Conservation (phyloP, 2,113 vertebrate genomes). For the Aepyceros melampus region DNA sequence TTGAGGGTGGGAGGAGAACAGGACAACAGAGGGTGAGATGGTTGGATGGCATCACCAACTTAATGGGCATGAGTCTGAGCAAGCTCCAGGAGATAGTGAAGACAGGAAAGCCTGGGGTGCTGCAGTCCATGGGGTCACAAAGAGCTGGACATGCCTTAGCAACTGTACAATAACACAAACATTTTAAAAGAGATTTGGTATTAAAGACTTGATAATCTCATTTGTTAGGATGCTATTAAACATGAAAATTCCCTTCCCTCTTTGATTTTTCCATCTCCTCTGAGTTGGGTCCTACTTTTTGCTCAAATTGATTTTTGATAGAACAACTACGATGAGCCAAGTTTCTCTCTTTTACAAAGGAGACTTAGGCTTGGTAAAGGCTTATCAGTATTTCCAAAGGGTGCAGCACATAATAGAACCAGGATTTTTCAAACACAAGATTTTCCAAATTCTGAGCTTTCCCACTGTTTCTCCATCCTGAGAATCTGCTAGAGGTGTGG, state of each 20-base stretch:
- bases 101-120: neutral
- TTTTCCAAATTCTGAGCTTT: neutral
- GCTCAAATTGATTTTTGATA: neutral
- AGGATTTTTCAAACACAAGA: neutral
- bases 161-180: neutral
- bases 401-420: neutral
- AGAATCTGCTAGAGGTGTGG: neutral
- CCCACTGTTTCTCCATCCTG: neutral
- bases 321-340: neutral
- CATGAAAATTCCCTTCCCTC: neutral
- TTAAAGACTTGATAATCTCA: neutral
- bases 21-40: neutral
- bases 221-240: neutral
- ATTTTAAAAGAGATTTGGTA: neutral
- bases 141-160: neutral
- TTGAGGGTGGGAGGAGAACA: neutral
- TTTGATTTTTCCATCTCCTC: neutral
- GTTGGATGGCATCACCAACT: neutral
- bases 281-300: neutral
- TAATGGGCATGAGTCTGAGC: neutral
- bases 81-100: neutral
- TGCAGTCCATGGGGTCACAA: neutral
- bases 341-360: neutral
- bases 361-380: neutral
- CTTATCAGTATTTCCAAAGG: neutral